These are phyloP conservation scores for Pterophyllum scalare DNA, from an alignment of 2,113 vertebrate species.

Conservation along the genomic window DNA sequence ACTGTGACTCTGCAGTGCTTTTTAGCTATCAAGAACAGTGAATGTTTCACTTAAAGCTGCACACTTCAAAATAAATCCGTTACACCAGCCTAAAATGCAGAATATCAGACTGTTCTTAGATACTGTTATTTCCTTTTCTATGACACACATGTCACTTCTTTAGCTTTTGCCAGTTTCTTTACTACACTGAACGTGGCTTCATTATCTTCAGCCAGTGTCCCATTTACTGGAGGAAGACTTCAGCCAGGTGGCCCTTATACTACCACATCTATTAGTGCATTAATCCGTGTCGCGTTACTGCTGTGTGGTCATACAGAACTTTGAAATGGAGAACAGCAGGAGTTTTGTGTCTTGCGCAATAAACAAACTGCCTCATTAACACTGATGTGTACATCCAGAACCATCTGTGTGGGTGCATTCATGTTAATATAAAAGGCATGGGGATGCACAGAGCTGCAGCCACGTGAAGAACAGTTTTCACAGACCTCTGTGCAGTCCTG, in stretches of 20 bases:
- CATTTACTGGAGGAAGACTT: neutral
- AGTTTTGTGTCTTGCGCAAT: neutral
- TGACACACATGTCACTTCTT: neutral
- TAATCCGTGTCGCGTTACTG: neutral
- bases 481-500: neutral
- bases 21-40: neutral
- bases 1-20: neutral
- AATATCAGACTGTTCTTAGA: neutral
- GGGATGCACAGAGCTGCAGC: neutral
- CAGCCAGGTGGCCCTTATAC: fast-evolving
- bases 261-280: neutral
- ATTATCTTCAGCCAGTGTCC: neutral
- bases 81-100: slow-evolving; percentile 1
- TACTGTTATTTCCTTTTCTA: neutral
- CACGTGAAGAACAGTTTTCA: neutral
- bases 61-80: neutral
- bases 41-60: neutral
- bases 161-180: fast-evolving
- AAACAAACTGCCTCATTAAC: slow-evolving; percentile 8
- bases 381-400: neutral
- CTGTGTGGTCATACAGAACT: neutral
- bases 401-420: neutral
- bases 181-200: neutral
- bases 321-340: neutral
- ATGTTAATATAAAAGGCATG: neutral